phyloP scores from a whole-genome alignment of 2,888 invertebrate species.

The Sylvicola fuscatus region DNA sequence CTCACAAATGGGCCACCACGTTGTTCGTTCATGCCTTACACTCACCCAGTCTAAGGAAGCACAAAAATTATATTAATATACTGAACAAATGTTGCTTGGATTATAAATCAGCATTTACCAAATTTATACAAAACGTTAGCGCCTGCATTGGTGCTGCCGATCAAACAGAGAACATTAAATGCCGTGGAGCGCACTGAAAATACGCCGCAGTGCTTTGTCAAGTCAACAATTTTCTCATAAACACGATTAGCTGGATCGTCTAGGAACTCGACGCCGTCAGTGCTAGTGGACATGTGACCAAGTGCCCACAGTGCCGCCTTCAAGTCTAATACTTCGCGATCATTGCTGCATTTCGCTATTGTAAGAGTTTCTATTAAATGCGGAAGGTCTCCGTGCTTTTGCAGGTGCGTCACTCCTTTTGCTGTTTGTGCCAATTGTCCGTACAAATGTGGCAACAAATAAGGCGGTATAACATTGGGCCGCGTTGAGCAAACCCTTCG shows the following conservation, averaged over 20 bases:
- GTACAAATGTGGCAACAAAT: slow-evolving; percentile 52
- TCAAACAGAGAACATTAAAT: slow-evolving; percentile 67
- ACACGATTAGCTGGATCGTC: slow-evolving; percentile 21
- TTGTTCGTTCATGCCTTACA: slow-evolving; percentile 54
- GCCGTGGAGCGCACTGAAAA: slow-evolving; percentile 81
- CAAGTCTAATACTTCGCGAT: slow-evolving; percentile 50
- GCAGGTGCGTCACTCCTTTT: slow-evolving; percentile 20
- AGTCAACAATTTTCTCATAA: slow-evolving; percentile 29
- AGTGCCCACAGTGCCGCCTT: slow-evolving; percentile 83
- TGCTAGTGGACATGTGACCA: slow-evolving; percentile 62
- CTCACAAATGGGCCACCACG: slow-evolving; percentile 54
- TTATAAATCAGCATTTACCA: slow-evolving; percentile 33
- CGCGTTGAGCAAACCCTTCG: slow-evolving; percentile 41
- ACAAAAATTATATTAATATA: slow-evolving; percentile 1
- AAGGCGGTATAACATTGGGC: slow-evolving; percentile 28
- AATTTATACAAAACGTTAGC: slow-evolving; percentile 54
- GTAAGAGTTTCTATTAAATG: slow-evolving; percentile 17
- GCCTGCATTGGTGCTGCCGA: slow-evolving; percentile 67
- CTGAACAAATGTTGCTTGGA: background rate
- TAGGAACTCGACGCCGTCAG: slow-evolving; percentile 53
- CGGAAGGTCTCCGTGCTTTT: slow-evolving; percentile 18
- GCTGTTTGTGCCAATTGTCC: slow-evolving; percentile 59
- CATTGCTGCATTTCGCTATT: slow-evolving; percentile 35
- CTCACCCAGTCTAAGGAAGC: slow-evolving; percentile 43
- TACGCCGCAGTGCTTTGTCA: slow-evolving; percentile 63